phyloP scores from a whole-genome alignment of 1,140 invertebrate genomes.

The Nephila pilipes region DNA sequence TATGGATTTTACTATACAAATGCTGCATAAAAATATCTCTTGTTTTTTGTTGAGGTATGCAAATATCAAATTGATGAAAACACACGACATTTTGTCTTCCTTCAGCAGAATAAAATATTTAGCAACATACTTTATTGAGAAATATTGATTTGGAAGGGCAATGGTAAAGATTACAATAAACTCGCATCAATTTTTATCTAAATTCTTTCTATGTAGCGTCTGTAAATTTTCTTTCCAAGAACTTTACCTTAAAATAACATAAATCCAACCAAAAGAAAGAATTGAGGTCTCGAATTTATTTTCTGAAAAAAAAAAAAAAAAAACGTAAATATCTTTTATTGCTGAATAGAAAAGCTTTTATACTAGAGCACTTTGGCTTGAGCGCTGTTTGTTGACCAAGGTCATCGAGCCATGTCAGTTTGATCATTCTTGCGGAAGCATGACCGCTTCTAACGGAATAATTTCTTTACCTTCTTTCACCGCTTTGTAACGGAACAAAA shows the following conservation, averaged over 20 bases:
- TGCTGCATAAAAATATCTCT: background rate
- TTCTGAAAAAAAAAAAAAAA: background rate
- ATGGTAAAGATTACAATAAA: background rate
- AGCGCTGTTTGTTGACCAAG: background rate
- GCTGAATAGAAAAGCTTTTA: background rate
- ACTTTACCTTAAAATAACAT: background rate
- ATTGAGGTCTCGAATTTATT: background rate
- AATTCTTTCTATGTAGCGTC: background rate
- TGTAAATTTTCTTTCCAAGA: background rate
- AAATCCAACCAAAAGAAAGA: background rate
- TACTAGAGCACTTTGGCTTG: background rate
- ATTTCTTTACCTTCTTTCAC: background rate
- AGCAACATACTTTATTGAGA: background rate
- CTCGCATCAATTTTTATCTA: background rate
- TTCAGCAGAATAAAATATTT: background rate
- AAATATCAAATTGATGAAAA: background rate
- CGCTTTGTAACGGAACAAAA: background rate
- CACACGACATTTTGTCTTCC: background rate
- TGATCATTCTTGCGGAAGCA: background rate
- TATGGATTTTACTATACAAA: background rate
- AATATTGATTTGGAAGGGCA: background rate
- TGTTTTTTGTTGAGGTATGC: background rate
- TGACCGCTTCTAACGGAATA: background rate
- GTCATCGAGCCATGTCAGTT: background rate
- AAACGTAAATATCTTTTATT: too few species aligned